Evolutionary conservation across 1,140 invertebrate genomes (phyloP).

Genomic region (Drosophila pachea): DNA sequence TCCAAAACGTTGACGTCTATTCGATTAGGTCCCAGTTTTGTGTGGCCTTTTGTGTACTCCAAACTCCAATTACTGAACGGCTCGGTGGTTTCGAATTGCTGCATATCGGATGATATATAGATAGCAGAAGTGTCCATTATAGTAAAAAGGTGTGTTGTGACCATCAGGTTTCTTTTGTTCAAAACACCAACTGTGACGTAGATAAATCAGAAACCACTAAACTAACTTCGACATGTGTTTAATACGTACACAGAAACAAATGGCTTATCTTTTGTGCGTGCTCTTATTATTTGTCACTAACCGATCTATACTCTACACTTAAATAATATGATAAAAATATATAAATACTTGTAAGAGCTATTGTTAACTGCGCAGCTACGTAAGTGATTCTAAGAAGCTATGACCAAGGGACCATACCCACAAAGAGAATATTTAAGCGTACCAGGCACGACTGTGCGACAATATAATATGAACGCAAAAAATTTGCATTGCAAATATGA

Average conservation of each 20-base stretch:
- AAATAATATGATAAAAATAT: neutral
- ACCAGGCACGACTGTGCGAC: conserved; percentile 44
- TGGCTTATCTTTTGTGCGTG: neutral
- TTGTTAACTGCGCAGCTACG: neutral
- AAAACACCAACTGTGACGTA: neutral
- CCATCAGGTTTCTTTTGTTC: neutral
- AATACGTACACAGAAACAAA: neutral
- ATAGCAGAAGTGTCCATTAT: neutral
- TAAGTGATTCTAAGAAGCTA: neutral
- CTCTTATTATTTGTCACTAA: neutral
- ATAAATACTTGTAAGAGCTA: neutral
- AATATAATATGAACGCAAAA: conserved; percentile 30
- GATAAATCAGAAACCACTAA: neutral
- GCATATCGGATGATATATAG: neutral
- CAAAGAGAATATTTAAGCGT: conserved; percentile 21
- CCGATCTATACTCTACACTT: neutral
- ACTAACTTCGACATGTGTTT: too few species aligned
- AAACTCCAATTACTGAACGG: conserved; percentile 81
- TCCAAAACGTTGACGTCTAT: conserved; percentile 81
- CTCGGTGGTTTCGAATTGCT: conserved; percentile 50
- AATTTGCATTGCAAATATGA: conserved; percentile 49
- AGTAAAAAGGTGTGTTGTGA: neutral
- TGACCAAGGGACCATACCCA: neutral
- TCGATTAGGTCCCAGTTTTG: conserved; percentile 81
- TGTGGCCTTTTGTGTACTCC: conserved; percentile 80